Evolutionary conservation across 2,888 invertebrate species (phyloP).

Genomic region (Nephrotoma appendiculata): DNA sequence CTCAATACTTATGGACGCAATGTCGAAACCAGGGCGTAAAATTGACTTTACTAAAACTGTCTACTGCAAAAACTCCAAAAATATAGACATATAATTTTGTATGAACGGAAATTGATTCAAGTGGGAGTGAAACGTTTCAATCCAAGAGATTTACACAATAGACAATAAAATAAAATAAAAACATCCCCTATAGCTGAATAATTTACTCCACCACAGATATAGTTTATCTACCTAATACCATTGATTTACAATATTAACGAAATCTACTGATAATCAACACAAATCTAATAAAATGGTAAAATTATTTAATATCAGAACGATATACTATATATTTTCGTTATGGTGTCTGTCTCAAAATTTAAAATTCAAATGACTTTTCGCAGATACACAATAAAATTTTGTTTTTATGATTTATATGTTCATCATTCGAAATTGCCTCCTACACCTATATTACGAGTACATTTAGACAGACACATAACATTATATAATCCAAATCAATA

Average conservation of each 20-base stretch:
- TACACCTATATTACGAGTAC: background rate
- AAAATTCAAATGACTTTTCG: background rate
- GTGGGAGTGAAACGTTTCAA: background rate
- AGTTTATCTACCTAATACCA: background rate
- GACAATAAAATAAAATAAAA: background rate
- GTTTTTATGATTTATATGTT: background rate
- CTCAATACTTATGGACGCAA: background rate
- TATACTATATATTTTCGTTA: background rate
- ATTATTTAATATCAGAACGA: background rate
- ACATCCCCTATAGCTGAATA: background rate
- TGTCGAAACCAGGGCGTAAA: background rate
- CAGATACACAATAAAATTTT: background rate
- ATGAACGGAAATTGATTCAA: background rate
- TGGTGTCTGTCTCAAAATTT: background rate
- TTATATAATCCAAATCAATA: background rate
- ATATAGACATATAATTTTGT: too few relatives aligned
- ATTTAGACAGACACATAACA: background rate
- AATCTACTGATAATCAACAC: background rate
- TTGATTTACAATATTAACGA: background rate
- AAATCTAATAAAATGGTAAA: background rate
- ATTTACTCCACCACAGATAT: background rate
- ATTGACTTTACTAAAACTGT: background rate
- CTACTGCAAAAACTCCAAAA: too few relatives aligned
- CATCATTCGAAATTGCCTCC: background rate
- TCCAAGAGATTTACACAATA: background rate